Evolutionary conservation across 2,888 invertebrate genomes (phyloP), one percentile per base, ranked within the genome.

Genomic region (Gymnosoma rotundatum): DNA sequence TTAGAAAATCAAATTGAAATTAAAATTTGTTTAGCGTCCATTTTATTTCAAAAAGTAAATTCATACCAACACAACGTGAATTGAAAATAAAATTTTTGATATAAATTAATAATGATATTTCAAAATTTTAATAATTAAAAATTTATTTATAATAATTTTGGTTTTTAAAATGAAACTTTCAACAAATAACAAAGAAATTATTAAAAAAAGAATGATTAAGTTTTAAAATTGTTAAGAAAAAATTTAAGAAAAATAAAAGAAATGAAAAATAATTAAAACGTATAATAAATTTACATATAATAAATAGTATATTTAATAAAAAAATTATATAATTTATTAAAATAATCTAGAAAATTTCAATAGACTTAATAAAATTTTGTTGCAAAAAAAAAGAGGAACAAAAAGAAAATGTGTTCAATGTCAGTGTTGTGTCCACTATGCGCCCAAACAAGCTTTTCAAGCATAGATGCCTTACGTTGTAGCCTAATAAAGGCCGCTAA

Each of bases 351-450:
- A 48, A 48, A 16, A 0, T 48, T 48, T 14, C 2, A 16, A 16
- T 16, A 5, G 14, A 48, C 2, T 48, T 48, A n/a, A 48, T 4
- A 48, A 48, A 42, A 42, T 1, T 12, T 42, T 14, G 12, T 42
- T 14, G 42, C 42, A 42, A 14, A 14, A 14, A 42, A 42, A 25
- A 25, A 25, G 2, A 42, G n/a, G 16, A 50, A 50, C 18, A 52
- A 52, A 52, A 52, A 48, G 48, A 48, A 63, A 64, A 92, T 93
- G 93, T 93, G 93, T 89, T 93, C 93, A 89, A 93, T 93, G 85
- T 93, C 94, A 75, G 93, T 96, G 87, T 93, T 95, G 78, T 97
- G 97, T 91, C 97, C 97, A 45, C 92, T 97, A 90, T 97, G 97
- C 92, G 94, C 94, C 75, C 94, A 95, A 90, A 94, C 95, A 85